Base-by-base conservation (phyloP, 2,888 invertebrate genomes). In the Encarsia formosa region DNA sequence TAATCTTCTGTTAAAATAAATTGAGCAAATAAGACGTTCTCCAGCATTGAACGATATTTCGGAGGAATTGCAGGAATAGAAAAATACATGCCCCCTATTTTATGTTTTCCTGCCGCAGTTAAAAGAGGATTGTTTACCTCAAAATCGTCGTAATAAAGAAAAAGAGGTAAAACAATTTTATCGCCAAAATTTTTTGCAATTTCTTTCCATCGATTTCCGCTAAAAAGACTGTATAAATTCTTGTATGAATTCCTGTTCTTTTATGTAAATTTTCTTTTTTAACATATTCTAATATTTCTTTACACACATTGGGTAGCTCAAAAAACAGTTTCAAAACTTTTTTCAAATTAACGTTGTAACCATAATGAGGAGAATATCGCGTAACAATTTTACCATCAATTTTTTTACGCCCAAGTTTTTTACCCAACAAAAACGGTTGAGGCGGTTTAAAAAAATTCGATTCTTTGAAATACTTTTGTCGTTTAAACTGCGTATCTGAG, bases 61-160 rank as follows among this genome's bases (percentile, higher is more conserved):
- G 40, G 42, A 20, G 56, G 54, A 18, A 57, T 38, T 29, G 29
- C 34, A 34, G 57, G 43, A 13, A 58, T 39, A 9, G 53, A 50
- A 18, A 56, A 47, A 45, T 58, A 56, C 2, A 48, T 9, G 11
- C 40, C 58, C 37, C 50, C 53, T 18, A 56, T 47, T 46, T 58
- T 53, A 37, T 56, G 43, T 18, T 53, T 38, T 13, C 48, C 29
- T 26, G 43, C 37, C 18, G 41, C 37, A n/a, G 38, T 22, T 15
- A 31, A 40, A 9, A 48, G 24, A 8, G 42, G 47, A 43, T 48
- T 38, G 15, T 43, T 38, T 9, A 34, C 15, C 15, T 34, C 34
- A 13, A 34, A n/a, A 52, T 52, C 47, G 13, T 43, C 43, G 20
- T 24, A 47, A 15, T 47, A 47, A 13, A 45, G 15, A 18, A 45